These are phyloP conservation scores for Piprites chloris DNA, from an alignment of 2,113 vertebrate genomes.

Conservation along the genomic window DNA sequence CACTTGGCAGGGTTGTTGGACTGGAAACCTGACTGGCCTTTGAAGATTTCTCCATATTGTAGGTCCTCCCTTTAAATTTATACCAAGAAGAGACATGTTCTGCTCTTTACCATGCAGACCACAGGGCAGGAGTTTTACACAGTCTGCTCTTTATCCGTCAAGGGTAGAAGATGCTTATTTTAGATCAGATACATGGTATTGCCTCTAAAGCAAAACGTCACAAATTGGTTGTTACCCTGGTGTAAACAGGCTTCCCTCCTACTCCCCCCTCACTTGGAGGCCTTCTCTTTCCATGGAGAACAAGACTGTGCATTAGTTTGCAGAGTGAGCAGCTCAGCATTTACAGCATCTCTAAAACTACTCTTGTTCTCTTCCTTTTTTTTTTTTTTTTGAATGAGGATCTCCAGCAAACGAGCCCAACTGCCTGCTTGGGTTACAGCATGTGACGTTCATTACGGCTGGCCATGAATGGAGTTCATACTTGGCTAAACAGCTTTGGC, in stretches of 20 bases:
- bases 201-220: neutral
- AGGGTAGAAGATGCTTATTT: neutral
- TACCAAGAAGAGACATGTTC: neutral
- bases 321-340: neutral
- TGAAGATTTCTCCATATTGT: conserved; percentile 44
- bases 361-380: neutral
- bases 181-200: neutral
- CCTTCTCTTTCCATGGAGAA: neutral
- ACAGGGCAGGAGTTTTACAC: neutral
- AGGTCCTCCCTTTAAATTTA: neutral
- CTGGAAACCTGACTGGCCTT: conserved; percentile 44
- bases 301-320: neutral
- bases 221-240: neutral
- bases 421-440: neutral
- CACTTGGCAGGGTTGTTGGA: conserved; percentile 34
- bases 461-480: neutral
- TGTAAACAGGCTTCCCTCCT: neutral
- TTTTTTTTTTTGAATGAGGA: neutral
- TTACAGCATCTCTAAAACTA: neutral
- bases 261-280: neutral
- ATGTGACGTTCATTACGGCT: neutral
- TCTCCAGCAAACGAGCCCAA: neutral
- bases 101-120: neutral
- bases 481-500: neutral
- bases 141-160: neutral